Evolutionary conservation across 2,888 invertebrate genomes (phyloP).

Genomic region (Diplolepis rosae): DNA sequence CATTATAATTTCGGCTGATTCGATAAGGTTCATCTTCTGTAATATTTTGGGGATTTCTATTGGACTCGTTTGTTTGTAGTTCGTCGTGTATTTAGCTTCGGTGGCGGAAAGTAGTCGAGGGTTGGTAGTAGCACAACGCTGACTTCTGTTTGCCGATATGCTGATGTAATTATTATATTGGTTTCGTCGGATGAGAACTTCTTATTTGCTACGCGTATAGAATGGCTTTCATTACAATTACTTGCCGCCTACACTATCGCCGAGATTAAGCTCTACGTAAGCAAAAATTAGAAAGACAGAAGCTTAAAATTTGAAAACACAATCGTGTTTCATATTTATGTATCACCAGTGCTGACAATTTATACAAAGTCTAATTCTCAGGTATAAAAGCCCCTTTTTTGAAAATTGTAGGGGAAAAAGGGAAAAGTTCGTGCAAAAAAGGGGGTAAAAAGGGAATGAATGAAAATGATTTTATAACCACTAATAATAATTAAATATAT

Average conservation of each 20-base stretch:
- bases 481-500: too few species aligned
- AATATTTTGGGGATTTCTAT: conserved; percentile 29
- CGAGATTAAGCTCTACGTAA: conserved; percentile 8
- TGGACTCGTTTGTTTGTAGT: conserved; percentile 52
- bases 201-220: conserved; percentile 12
- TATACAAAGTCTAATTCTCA: too few species aligned
- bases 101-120: conserved; percentile 46
- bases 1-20: conserved; percentile 26
- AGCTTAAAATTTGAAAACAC: neutral
- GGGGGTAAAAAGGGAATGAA: too few species aligned
- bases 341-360: too few species aligned
- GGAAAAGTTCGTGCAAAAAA: too few species aligned
- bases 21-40: conserved; percentile 13
- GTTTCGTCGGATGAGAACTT: conserved; percentile 41
- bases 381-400: too few species aligned
- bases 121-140: conserved; percentile 61
- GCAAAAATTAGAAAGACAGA: neutral
- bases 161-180: conserved; percentile 74
- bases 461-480: too few species aligned
- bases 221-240: conserved; percentile 20
- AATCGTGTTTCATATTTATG: too few species aligned
- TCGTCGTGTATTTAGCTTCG: conserved; percentile 46
- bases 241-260: neutral
- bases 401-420: too few species aligned
- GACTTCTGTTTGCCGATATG: conserved; percentile 73